Evolutionary conservation across 2,113 vertebrate genomes (phyloP).

Genomic region (Gopherus flavomarginatus): DNA sequence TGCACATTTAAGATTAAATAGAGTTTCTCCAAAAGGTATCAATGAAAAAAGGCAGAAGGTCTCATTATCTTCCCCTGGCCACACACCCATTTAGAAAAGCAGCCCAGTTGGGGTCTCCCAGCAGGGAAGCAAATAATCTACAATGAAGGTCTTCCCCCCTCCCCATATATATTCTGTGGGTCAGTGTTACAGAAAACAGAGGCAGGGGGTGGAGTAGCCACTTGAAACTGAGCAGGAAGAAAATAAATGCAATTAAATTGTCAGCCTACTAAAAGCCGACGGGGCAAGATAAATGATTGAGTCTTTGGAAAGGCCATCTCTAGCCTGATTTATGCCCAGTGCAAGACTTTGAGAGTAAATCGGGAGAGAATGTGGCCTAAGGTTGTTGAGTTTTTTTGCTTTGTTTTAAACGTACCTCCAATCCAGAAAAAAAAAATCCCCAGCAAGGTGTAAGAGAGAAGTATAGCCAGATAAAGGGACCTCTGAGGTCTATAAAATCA

Average conservation of each 20-base stretch:
- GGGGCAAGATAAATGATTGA: slow-evolving; percentile 40
- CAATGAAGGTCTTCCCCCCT: not conserved
- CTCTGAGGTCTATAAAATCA: not conserved
- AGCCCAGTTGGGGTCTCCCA: rapidly evolving
- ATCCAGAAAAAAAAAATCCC: not conserved
- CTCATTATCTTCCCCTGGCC: rapidly evolving
- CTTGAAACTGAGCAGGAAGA: slow-evolving; percentile 13
- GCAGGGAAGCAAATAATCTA: not conserved
- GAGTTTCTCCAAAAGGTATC: not conserved
- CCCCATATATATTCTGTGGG: not conserved
- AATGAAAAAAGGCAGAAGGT: rapidly evolving
- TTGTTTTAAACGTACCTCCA: not conserved
- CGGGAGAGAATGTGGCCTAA: not conserved
- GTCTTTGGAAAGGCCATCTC: slow-evolving; percentile 41
- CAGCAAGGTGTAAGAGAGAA: not conserved
- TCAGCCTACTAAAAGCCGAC: slow-evolving; percentile 15
- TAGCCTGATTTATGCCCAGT: slow-evolving; percentile 1
- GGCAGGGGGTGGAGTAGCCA: not conserved
- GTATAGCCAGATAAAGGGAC: not conserved
- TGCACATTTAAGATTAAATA: slow-evolving; percentile 22
- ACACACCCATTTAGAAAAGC: not conserved
- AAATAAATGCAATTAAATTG: slow-evolving; percentile 15
- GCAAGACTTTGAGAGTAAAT: not conserved
- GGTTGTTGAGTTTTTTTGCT: not conserved
- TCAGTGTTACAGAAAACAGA: not conserved